Conservation (phyloP, 2,113 vertebrate species). For the Chaenogobius annularis region DNA sequence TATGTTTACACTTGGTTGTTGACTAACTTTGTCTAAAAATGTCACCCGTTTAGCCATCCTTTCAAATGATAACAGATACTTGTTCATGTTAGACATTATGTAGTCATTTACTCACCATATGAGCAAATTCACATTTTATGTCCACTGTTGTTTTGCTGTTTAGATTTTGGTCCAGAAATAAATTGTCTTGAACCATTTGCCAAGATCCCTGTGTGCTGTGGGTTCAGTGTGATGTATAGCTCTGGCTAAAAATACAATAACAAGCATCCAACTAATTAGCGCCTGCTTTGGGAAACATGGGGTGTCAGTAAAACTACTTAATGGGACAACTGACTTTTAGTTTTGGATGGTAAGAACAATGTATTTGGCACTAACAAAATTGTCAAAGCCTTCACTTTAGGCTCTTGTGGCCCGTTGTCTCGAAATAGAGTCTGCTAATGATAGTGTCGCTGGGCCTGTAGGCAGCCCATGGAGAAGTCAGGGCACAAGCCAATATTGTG, state of each 20-base stretch:
- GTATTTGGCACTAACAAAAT: conserved; percentile 4
- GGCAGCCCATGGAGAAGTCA: conserved; percentile 49
- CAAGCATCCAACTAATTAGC: conserved; percentile 4
- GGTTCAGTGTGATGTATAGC: conserved; percentile 1
- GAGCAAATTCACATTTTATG: background rate
- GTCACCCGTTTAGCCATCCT: background rate
- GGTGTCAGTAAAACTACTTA: background rate
- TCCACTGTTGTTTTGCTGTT: background rate
- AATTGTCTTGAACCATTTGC: background rate
- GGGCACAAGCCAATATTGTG: conserved; percentile 15
- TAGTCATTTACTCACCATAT: background rate
- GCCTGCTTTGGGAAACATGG: conserved; percentile 1
- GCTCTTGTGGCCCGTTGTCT: conserved; percentile 27
- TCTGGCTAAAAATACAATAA: conserved; percentile 4
- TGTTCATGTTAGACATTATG: background rate
- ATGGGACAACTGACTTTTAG: conserved; percentile 1
- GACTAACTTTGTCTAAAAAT: background rate
- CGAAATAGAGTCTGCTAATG: conserved; percentile 57
- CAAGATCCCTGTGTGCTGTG: background rate
- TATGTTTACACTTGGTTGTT: no score
- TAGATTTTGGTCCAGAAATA: background rate
- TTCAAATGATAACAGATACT: background rate
- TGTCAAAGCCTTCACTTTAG: conserved; percentile 2
- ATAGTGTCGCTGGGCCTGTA: conserved; percentile 50
- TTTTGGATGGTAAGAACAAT: conserved; percentile 7